Conservation (phyloP, 2,888 invertebrate genomes). For the Homarus gammarus region DNA sequence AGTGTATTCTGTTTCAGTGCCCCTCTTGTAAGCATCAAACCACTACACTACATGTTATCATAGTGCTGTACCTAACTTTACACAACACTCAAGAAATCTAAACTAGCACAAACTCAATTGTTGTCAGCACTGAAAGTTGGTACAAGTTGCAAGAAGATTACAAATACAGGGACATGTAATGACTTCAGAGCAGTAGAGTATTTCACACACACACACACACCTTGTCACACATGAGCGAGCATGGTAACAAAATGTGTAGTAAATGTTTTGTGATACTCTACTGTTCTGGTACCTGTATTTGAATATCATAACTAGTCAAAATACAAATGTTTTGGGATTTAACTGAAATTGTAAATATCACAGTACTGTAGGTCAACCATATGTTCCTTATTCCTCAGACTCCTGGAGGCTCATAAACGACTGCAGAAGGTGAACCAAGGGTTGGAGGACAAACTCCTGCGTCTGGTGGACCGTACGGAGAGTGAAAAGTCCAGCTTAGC, state of each 20-base stretch:
- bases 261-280: neutral
- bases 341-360: neutral
- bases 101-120: neutral
- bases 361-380: no score
- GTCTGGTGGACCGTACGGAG: constrained; percentile 94
- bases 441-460: constrained; percentile 94
- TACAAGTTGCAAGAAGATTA: neutral
- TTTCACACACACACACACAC: neutral
- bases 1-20: no score
- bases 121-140: neutral
- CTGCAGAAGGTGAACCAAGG: constrained; percentile 96
- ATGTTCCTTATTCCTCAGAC: constrained; percentile 81
- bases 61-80: no score
- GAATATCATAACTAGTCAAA: neutral
- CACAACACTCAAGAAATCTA: neutral
- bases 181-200: neutral
- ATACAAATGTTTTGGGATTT: neutral
- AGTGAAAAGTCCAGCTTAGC: constrained; percentile 92
- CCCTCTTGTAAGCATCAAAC: no score
- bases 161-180: neutral
- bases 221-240: no score
- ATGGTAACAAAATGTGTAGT: neutral
- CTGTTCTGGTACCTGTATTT: neutral
- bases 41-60: no score
- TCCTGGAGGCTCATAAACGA: constrained; percentile 94